Evolutionary conservation across 2,797 vertebrate genomes (phyloP), one percentile per base, ranked within the genome.

Genomic region (Rachycentron canadum): DNA sequence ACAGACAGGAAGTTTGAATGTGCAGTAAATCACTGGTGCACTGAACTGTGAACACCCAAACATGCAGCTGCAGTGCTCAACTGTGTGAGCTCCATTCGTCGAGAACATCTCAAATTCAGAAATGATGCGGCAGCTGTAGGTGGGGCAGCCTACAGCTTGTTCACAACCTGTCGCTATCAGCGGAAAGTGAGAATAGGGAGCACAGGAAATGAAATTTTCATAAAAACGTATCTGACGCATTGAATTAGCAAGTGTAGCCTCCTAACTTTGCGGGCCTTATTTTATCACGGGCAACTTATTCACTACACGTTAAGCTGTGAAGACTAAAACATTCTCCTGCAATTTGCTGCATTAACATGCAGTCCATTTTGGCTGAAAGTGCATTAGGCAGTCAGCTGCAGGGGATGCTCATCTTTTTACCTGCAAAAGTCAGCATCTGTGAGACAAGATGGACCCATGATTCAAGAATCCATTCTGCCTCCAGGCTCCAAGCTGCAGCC

Each of bases 1-100:
- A 78, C 66, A 78, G 70, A 68, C 80, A 78, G 69, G 49, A 83
- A 64, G 81, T 68, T 72, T 69, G 75, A 53, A 59, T 30, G 58
- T 30, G 80, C 67, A 23, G 53, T 43, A 38, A 45, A 40, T 28
- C 32, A 23, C 11, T 13, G 10, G 65, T 9, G 36, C 36, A 6
- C 25, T 41, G 55, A 75, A 65, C 73, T 73, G 69, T 69, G 55
- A 78, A 72, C 66, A 58, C 59, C 53, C 28, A 25, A 62, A 74
- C 41, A 61, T 41, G 36, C 26, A 2, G 41, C 62, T 68, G 66
- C 7, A 56, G 32, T 5, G 4, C 30, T 57, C 32, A 25, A 28
- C 65, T 34, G 56, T 17, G 32, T 32, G 73, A 67, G 60, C 14
- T 50, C 53, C 73, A 67, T 77, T 62, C 34, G 4, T 66, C 68